These are phyloP conservation scores for Manduca sexta DNA, from an alignment of 1,140 invertebrate genomes.

Conservation along the genomic window DNA sequence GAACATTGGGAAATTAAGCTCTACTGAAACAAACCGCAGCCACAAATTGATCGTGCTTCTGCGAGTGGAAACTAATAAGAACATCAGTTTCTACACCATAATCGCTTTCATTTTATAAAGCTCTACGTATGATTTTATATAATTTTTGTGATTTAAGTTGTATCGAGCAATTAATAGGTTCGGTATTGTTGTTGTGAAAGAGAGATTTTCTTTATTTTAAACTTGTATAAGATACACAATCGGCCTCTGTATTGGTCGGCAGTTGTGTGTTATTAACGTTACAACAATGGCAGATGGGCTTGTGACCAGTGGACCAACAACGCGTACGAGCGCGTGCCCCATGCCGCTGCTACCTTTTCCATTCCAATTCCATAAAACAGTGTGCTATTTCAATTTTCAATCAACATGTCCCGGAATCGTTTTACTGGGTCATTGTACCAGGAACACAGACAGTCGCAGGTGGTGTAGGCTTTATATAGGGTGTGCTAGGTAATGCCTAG, in stretches of 20 bases:
- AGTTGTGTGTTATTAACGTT: not conserved
- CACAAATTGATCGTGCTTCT: slow-evolving; percentile 9
- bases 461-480: slow-evolving; percentile 38
- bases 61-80: slow-evolving; percentile 6
- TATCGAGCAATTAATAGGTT: no score
- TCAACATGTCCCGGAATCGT: slow-evolving; percentile 35
- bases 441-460: slow-evolving; percentile 31
- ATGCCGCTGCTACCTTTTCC: slow-evolving; percentile 9
- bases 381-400: slow-evolving; percentile 32
- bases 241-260: no score
- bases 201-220: no score
- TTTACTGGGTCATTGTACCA: slow-evolving; percentile 52
- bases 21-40: slow-evolving; percentile 7
- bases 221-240: no score
- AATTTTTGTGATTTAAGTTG: no score
- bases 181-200: no score
- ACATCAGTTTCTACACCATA: not conserved
- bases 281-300: not conserved
- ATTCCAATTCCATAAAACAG: slow-evolving; percentile 30
- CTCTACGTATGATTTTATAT: no score
- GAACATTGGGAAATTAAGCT: slow-evolving; percentile 8
- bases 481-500: slow-evolving; percentile 44
- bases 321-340: not conserved
- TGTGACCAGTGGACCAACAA: not conserved
- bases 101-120: not conserved